Evolutionary conservation across 2,113 vertebrate species (phyloP).

Genomic region (Toxostoma redivivum): DNA sequence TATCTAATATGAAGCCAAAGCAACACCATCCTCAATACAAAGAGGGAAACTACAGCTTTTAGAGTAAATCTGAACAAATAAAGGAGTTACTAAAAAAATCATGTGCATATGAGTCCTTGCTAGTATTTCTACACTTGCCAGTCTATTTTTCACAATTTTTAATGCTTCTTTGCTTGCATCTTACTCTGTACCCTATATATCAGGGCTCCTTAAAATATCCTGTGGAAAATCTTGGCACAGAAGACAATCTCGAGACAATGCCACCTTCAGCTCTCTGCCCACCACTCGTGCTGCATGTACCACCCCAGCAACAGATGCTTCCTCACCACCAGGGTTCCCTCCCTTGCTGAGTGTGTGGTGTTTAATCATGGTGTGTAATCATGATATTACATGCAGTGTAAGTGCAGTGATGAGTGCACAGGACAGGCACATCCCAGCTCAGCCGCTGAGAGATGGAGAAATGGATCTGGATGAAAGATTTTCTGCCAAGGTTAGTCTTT

Average conservation of each 20-base stretch:
- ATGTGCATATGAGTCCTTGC: not conserved
- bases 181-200: not conserved
- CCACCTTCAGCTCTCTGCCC: not conserved
- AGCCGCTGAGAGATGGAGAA: not conserved
- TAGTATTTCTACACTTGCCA: not conserved
- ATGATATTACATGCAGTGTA: accelerated
- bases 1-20: not conserved
- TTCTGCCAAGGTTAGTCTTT: not conserved
- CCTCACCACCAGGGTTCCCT: not conserved
- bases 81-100: not conserved
- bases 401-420: not conserved
- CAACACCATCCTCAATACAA: not conserved
- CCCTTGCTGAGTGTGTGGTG: not conserved
- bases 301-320: not conserved
- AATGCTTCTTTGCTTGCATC: not conserved
- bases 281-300: not conserved
- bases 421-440: not conserved
- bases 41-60: not conserved
- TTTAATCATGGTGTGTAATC: not conserved
- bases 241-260: not conserved
- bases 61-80: not conserved
- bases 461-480: not conserved
- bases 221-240: not conserved
- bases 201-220: not conserved
- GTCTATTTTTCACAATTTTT: not conserved